phyloP scores from a whole-genome alignment of 2,113 vertebrate species.

The Sphyrna mokarran region DNA sequence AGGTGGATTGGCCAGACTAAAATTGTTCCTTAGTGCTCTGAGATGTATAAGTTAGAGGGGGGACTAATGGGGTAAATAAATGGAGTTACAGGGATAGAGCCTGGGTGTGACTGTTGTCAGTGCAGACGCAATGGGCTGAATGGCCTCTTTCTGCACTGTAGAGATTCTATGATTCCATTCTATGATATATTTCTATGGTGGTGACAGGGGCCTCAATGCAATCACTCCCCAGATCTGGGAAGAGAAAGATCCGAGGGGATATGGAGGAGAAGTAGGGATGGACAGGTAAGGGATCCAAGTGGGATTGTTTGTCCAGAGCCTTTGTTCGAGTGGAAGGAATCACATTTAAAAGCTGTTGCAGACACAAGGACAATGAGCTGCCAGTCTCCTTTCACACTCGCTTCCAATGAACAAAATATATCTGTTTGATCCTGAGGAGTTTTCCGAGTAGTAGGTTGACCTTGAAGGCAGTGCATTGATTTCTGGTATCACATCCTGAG shows the following conservation, averaged over 20 bases:
- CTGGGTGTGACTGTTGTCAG: too few relatives aligned
- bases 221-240: neutral
- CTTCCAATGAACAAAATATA: conserved; percentile 73
- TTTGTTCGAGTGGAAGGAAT: neutral
- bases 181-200: neutral
- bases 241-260: neutral
- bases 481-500: conserved; percentile 83
- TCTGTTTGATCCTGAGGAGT: conserved; percentile 90
- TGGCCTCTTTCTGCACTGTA: too few relatives aligned
- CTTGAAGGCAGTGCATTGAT: conserved; percentile 92
- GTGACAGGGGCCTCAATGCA: neutral
- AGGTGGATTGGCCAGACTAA: too few relatives aligned
- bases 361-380: conserved; percentile 61
- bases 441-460: conserved; percentile 96
- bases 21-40: too few relatives aligned
- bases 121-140: too few relatives aligned
- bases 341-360: conserved; percentile 48
- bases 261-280: neutral
- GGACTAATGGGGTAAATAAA: too few relatives aligned
- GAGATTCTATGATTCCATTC: too few relatives aligned
- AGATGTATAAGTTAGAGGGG: too few relatives aligned
- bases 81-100: too few relatives aligned
- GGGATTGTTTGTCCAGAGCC: neutral
- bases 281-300: neutral
- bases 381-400: conserved; percentile 74